Percentiles rank a stretch among this genome's conserved stretches.
Conservation (phyloP, 37 sponge, comb jelly and placozoan genomes). For the Axinella damicornis region DNA sequence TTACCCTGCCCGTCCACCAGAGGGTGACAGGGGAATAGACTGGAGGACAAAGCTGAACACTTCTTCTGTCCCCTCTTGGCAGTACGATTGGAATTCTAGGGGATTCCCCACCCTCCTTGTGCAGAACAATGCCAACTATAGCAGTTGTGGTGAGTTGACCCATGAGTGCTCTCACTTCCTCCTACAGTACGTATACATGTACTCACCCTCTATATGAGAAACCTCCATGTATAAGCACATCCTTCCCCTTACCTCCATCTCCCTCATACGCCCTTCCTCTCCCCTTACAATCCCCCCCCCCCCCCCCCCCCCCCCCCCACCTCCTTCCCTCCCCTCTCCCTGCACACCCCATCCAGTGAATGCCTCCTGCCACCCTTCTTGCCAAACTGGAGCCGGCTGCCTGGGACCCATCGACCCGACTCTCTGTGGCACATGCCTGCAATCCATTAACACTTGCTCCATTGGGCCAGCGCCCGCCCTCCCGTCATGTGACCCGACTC, state of each 20-base stretch:
- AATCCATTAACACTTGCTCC: slow-evolving; percentile 8
- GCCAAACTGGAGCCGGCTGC: slow-evolving; percentile 37
- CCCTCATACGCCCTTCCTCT: too few species aligned
- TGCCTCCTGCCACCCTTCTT: slow-evolving; percentile 45
- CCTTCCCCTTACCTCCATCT: too few species aligned
- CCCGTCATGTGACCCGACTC: slow-evolving; percentile 3
- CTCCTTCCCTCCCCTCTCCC: not conserved
- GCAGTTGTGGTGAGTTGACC: slow-evolving; percentile 48
- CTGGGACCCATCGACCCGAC: slow-evolving; percentile 37
- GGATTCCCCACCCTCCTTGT: slow-evolving; percentile 66
- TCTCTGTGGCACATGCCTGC: slow-evolving; percentile 41
- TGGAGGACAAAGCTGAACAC: slow-evolving; percentile 55
- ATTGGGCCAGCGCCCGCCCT: not conserved
- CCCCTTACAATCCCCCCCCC: not conserved
- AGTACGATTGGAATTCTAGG: slow-evolving; percentile 56
- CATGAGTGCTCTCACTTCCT: not conserved
- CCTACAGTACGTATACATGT: not conserved
- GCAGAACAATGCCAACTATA: slow-evolving; percentile 62
- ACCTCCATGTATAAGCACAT: too few species aligned
- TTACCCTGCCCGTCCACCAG: not conserved
- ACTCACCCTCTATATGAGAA: not conserved
- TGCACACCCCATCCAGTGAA: slow-evolving; percentile 11
- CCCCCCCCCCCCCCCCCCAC: not conserved
- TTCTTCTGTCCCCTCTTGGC: slow-evolving; percentile 17
- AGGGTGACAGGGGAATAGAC: slow-evolving; percentile 75